Percentiles rank a stretch among this genome's conserved stretches.
Conservation (phyloP, 2,888 invertebrate genomes). For the Tricholauxania praeusta region DNA sequence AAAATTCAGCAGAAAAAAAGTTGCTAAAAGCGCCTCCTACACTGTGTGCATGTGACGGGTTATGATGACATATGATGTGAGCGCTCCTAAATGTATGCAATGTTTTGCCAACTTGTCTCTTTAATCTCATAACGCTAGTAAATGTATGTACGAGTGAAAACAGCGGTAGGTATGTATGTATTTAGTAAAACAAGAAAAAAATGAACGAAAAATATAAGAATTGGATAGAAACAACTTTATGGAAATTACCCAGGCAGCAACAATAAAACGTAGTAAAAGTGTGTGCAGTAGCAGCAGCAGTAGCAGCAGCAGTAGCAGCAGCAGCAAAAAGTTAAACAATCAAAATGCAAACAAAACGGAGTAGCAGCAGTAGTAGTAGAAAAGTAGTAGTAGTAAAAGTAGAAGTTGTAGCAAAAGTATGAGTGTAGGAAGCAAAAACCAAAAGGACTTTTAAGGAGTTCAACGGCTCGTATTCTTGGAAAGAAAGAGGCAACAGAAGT, state of each 20-base stretch:
- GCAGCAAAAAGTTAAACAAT: slow-evolving; percentile 28
- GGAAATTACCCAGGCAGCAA: slow-evolving; percentile 41
- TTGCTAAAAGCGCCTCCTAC: slow-evolving; percentile 4
- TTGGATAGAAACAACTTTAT: slow-evolving; percentile 35
- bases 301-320: background rate
- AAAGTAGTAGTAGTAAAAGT: background rate
- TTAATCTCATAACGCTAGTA: slow-evolving; percentile 40
- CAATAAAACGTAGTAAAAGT: slow-evolving; percentile 26
- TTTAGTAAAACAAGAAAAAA: slow-evolving; percentile 6
- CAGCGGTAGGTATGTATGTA: background rate
- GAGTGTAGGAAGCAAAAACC: slow-evolving; percentile 16
- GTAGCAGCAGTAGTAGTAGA: background rate
- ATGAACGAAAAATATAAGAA: background rate
- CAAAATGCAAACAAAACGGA: slow-evolving; percentile 4
- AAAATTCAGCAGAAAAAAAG: slow-evolving; percentile 7
- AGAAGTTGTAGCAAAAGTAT: background rate
- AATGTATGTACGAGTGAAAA: slow-evolving; percentile 4
- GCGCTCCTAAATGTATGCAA: slow-evolving; percentile 48
- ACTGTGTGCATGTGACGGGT: slow-evolving; percentile 18
- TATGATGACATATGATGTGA: slow-evolving; percentile 48
- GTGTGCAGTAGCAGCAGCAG: slow-evolving; percentile 2
- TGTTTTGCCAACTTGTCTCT: slow-evolving; percentile 45
- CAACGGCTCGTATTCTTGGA: slow-evolving; percentile 26
- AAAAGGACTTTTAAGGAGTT: slow-evolving; percentile 33
- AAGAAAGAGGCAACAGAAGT: slow-evolving; percentile 1